Conservation (phyloP, 37 sponge, comb jelly and placozoan species). For the Mnemiopsis leidyi region DNA sequence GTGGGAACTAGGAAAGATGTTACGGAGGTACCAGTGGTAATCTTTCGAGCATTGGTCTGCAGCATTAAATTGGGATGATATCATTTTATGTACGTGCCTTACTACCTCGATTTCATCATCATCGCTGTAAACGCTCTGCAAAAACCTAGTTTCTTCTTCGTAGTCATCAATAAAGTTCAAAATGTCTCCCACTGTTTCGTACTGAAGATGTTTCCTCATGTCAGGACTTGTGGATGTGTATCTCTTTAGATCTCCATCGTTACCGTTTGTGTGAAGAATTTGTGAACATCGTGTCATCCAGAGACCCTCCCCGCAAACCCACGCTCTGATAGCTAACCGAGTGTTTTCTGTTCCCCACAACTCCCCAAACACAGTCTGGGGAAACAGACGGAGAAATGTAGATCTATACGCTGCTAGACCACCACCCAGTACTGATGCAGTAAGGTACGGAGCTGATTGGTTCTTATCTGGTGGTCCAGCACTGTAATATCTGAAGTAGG, state of each 20-base stretch:
- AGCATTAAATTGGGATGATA: not conserved
- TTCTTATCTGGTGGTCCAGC: not conserved
- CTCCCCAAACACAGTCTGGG: not conserved
- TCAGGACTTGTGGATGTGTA: not conserved
- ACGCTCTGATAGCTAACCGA: not conserved
- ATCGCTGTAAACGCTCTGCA: not conserved
- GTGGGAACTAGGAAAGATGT: not conserved
- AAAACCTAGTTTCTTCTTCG: not conserved
- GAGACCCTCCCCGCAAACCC: slow-evolving; percentile 3
- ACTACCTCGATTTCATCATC: not conserved
- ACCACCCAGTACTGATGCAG: slow-evolving; percentile 4
- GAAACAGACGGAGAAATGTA: not conserved
- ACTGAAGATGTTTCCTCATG: not conserved
- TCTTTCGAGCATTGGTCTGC: not conserved
- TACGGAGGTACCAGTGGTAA: not conserved
- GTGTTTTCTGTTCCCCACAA: slow-evolving; percentile 30
- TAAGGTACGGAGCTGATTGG: not conserved
- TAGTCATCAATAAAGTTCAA: not conserved
- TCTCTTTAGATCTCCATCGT: not conserved
- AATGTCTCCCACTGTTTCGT: not conserved
- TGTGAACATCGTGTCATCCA: slow-evolving; percentile 51
- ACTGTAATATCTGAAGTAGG: not conserved
- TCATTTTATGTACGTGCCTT: not conserved
- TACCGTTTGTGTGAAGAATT: slow-evolving; percentile 8
- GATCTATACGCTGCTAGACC: slow-evolving; percentile 14